Evolutionary conservation across 2,797 vertebrate species (phyloP).

Genomic region (Todus mexicanus): DNA sequence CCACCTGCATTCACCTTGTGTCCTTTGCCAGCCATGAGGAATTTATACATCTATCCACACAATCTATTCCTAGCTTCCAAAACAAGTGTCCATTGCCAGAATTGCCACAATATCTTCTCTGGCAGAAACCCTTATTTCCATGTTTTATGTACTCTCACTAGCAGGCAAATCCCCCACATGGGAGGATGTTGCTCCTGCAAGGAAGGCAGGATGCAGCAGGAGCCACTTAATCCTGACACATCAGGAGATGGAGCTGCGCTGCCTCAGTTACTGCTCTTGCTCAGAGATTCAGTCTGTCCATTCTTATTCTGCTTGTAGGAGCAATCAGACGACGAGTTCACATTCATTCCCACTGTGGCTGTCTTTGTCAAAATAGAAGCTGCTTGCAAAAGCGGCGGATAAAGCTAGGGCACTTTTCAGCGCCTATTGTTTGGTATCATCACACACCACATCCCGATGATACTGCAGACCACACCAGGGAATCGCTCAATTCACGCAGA

Average conservation of each 20-base stretch:
- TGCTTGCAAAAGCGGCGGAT: background rate
- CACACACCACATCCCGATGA: background rate
- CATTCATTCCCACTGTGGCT: background rate
- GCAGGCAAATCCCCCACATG: accelerated
- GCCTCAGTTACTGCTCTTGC: background rate
- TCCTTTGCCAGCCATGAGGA: background rate
- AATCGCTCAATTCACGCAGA: background rate
- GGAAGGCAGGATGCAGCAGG: background rate
- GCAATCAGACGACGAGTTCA: background rate
- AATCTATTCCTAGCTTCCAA: background rate
- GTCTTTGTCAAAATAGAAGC: background rate
- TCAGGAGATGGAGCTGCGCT: background rate
- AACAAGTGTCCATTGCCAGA: background rate
- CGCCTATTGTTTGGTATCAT: background rate
- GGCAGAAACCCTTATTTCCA: background rate
- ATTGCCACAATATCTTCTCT: background rate
- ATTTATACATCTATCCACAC: background rate
- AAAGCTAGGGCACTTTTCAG: background rate
- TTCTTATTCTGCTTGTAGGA: background rate
- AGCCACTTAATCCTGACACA: background rate
- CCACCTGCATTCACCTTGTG: background rate
- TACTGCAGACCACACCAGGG: background rate
- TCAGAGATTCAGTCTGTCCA: background rate
- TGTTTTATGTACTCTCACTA: accelerated
- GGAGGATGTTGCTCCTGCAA: background rate